phyloP scores from a whole-genome alignment of 2,113 vertebrate species.

The Octodon degus region DNA sequence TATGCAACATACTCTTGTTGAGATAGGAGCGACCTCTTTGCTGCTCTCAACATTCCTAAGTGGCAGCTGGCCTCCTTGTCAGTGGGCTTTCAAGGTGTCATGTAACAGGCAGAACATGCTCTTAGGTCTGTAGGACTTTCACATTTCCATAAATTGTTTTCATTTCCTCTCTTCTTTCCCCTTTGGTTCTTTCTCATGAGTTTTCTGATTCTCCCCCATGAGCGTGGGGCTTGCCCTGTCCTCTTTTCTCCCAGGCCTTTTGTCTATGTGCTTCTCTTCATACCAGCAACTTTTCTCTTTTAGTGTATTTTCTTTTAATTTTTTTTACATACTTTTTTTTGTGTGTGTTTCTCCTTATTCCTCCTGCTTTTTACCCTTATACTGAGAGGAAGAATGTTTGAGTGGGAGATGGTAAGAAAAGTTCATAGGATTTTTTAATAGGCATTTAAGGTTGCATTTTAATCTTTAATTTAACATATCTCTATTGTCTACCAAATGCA shows the following conservation, averaged over 20 bases:
- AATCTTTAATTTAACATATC: background rate
- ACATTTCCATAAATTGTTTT: conserved; percentile 51
- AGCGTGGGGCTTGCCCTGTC: background rate
- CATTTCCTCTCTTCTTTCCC: background rate
- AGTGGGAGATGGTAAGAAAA: background rate
- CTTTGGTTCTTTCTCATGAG: conserved; percentile 14
- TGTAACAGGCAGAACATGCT: background rate
- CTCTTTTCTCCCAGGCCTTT: background rate
- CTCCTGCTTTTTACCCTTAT: background rate
- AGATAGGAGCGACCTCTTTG: background rate
- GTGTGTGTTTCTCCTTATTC: background rate
- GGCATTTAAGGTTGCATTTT: background rate
- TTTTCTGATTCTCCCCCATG: background rate
- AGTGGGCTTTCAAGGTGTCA: background rate
- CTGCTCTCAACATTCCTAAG: background rate
- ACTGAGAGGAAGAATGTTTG: background rate
- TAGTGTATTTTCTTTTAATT: conserved; percentile 7
- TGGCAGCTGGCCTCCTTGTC: background rate
- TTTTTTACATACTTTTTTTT: background rate
- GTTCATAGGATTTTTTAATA: background rate
- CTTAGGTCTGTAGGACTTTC: background rate
- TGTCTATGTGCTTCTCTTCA: background rate
- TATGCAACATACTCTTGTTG: background rate
- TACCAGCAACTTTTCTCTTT: background rate
- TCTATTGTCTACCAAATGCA: background rate